Conservation (phyloP, 2,113 vertebrate species). For the Eidolon helvum region DNA sequence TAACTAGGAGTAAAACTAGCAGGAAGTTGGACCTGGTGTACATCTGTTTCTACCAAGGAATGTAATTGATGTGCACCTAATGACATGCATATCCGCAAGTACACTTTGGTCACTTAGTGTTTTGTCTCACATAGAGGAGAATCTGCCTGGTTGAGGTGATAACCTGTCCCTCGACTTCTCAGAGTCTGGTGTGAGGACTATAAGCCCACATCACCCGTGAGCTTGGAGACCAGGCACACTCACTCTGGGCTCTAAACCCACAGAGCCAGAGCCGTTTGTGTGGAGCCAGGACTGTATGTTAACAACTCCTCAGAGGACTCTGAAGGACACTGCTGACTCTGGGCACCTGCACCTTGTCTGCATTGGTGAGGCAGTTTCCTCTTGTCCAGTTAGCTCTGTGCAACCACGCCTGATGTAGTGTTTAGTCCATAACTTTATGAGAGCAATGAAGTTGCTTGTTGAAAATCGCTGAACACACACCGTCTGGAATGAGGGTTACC, state of each 20-base stretch:
- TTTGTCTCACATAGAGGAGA: not conserved
- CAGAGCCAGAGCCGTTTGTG: not conserved
- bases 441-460: not conserved
- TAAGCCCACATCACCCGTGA: fast-evolving
- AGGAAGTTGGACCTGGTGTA: not conserved
- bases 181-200: not conserved
- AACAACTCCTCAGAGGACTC: too few relatives aligned
- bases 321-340: fast-evolving
- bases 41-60: not conserved
- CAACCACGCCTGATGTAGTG: not conserved
- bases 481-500: not conserved
- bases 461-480: not conserved
- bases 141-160: fast-evolving
- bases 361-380: not conserved
- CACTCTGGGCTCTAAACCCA: too few relatives aligned
- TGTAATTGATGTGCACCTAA: not conserved
- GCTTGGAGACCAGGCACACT: fast-evolving
- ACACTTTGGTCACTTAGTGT: too few relatives aligned
- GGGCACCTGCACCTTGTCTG: not conserved
- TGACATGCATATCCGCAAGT: not conserved
- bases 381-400: not conserved
- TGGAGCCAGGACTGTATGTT: too few relatives aligned
- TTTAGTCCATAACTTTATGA: not conserved
- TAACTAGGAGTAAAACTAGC: not conserved
- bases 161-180: not conserved